These are phyloP conservation scores for Ammospiza caudacuta DNA, from an alignment of 2,113 vertebrate genomes.

Conservation along the genomic window DNA sequence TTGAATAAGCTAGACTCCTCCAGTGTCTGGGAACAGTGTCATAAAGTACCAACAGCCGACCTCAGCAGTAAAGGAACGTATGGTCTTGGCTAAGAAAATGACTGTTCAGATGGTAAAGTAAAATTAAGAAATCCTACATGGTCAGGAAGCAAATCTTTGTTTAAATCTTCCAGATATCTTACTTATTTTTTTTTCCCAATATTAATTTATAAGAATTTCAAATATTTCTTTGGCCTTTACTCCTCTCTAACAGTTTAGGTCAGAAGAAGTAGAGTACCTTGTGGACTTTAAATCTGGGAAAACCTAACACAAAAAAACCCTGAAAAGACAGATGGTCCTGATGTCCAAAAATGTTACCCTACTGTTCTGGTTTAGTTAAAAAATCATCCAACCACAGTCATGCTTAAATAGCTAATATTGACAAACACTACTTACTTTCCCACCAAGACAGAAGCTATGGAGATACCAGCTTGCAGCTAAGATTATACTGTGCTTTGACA, in stretches of 20 bases:
- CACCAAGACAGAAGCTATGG: neutral
- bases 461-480: neutral
- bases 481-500: neutral
- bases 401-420: neutral
- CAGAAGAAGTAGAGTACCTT: neutral
- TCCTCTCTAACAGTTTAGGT: neutral
- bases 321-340: neutral
- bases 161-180: neutral
- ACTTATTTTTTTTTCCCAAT: neutral
- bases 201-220: neutral
- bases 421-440: neutral
- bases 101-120: neutral
- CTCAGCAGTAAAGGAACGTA: neutral
- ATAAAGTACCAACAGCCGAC: neutral
- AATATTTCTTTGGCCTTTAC: neutral
- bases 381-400: neutral
- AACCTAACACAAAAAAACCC: neutral
- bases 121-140: neutral
- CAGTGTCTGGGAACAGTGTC: neutral
- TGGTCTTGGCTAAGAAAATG: neutral
- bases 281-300: neutral
- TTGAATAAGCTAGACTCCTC: neutral
- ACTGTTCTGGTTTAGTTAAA: neutral
- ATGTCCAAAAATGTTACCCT: neutral
- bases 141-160: neutral